These are phyloP conservation scores for Sesia apiformis DNA, from an alignment of 2,888 invertebrate genomes.

Conservation along the genomic window DNA sequence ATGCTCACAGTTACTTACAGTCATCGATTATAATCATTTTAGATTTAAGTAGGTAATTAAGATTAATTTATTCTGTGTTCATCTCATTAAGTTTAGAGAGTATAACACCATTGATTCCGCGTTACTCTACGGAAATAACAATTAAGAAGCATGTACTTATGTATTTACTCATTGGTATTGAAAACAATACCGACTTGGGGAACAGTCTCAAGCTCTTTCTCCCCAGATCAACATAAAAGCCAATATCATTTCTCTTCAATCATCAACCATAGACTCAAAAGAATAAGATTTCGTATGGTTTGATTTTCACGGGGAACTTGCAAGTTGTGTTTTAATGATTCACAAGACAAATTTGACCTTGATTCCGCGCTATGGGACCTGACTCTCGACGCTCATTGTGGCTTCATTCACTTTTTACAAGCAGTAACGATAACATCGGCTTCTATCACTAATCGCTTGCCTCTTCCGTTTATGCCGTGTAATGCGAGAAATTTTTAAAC, in stretches of 20 bases:
- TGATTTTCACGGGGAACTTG: conserved; percentile 12
- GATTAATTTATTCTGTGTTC: too few species aligned
- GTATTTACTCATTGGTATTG: conserved; percentile 44
- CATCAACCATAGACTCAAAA: not conserved
- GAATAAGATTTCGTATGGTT: not conserved
- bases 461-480: not conserved
- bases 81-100: not conserved
- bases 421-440: conserved; percentile 17
- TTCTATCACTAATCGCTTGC: not conserved
- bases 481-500: not conserved
- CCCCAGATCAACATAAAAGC: conserved; percentile 8
- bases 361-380: conserved; percentile 50
- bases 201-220: conserved; percentile 59
- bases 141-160: conserved; percentile 51
- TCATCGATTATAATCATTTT: too few species aligned
- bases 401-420: conserved; percentile 54
- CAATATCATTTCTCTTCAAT: not conserved
- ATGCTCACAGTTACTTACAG: too few species aligned
- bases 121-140: conserved; percentile 53
- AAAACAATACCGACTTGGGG: conserved; percentile 58
- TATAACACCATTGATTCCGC: conserved; percentile 6
- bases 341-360: conserved; percentile 63
- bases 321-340: conserved; percentile 40
- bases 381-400: conserved; percentile 47
- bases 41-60: too few species aligned